These are phyloP conservation scores for Glossophaga mutica DNA, from an alignment of 2,797 vertebrate species.

Conservation along the genomic window DNA sequence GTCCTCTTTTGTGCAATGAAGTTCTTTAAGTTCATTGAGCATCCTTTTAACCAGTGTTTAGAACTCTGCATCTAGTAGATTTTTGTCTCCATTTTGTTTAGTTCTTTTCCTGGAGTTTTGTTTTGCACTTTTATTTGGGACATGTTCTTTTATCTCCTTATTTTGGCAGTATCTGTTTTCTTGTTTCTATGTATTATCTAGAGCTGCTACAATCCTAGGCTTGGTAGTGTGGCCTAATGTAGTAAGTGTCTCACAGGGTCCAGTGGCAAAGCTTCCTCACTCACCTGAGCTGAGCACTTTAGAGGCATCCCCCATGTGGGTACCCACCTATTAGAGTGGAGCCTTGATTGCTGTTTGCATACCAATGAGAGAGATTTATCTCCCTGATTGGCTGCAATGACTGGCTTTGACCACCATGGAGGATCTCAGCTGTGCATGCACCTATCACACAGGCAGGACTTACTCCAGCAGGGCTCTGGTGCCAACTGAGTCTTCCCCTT, in stretches of 20 bases:
- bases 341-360: neutral
- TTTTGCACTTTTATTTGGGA: neutral
- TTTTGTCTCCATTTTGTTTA: neutral
- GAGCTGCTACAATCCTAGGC: neutral
- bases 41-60: neutral
- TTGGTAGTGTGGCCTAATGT: neutral
- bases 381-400: neutral
- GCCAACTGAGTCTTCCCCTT: neutral
- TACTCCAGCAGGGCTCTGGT: neutral
- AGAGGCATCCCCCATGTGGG: neutral
- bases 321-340: neutral
- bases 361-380: neutral
- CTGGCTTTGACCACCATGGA: neutral
- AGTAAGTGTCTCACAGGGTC: neutral
- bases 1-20: neutral
- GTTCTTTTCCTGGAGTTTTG: neutral
- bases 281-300: neutral
- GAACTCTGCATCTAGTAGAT: neutral
- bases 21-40: neutral
- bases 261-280: neutral
- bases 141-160: neutral
- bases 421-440: neutral
- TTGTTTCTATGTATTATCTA: neutral
- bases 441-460: neutral
- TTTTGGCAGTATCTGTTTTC: neutral